These are phyloP conservation scores for Odontamblyopus rebecca DNA, from an alignment of 2,797 vertebrate genomes.

Conservation along the genomic window DNA sequence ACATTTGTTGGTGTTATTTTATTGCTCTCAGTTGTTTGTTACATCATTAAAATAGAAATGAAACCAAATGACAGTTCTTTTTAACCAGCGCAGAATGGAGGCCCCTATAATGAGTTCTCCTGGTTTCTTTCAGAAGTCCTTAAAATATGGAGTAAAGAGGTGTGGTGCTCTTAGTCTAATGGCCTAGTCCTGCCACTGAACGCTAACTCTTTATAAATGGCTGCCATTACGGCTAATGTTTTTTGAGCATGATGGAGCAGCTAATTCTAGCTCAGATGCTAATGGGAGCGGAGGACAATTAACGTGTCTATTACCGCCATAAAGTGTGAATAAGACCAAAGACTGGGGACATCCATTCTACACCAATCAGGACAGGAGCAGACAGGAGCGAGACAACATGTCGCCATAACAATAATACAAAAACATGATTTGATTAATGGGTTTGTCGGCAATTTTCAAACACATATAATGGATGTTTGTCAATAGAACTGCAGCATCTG, in stretches of 20 bases:
- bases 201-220: conserved; percentile 61
- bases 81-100: background rate
- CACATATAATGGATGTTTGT: no score
- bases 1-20: no score
- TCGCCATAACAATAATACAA: no score
- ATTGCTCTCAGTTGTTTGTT: no score
- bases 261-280: conserved; percentile 67
- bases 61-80: background rate
- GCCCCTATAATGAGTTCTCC: background rate
- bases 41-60: no score
- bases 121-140: background rate
- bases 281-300: conserved; percentile 67
- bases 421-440: no score
- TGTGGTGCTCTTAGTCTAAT: conserved; percentile 43
- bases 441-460: no score
- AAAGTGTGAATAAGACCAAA: conserved; percentile 67
- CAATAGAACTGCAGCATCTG: no score
- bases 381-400: conserved; percentile 18
- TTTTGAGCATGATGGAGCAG: conserved; percentile 67
- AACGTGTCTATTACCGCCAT: conserved; percentile 67
- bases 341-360: conserved; percentile 51
- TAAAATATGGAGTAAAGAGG: conserved; percentile 16
- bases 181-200: conserved; percentile 45
- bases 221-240: conserved; percentile 66
- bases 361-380: conserved; percentile 29